These are phyloP conservation scores for Galerucella calmariensis DNA, from an alignment of 2,888 invertebrate genomes.

Conservation along the genomic window DNA sequence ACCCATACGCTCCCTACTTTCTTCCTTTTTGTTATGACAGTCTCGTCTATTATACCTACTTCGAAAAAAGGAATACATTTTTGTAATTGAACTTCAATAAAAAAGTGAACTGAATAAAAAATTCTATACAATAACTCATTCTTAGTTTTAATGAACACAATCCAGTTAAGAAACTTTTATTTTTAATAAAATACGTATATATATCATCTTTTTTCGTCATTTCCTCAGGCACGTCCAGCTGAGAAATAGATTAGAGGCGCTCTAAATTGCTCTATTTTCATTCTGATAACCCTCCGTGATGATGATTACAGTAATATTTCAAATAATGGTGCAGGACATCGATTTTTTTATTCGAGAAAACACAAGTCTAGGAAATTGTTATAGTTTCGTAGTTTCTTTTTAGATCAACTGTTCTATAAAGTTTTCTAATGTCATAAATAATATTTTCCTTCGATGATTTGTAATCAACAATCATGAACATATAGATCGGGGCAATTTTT, in stretches of 20 bases:
- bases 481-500: too few relatives aligned
- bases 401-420: not conserved
- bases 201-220: constrained; percentile 23
- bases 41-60: too few relatives aligned
- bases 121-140: constrained; percentile 5
- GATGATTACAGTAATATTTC: constrained; percentile 33
- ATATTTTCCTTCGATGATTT: not conserved
- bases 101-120: not conserved
- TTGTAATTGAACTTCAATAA: not conserved
- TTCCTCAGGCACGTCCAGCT: constrained; percentile 32
- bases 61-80: not conserved
- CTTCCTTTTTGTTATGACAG: too few relatives aligned
- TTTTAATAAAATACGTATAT: constrained; percentile 28
- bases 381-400: not conserved
- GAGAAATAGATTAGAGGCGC: constrained; percentile 30
- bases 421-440: not conserved
- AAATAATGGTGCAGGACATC: constrained; percentile 21
- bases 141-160: constrained; percentile 13
- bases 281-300: constrained; percentile 32
- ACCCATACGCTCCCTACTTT: too few relatives aligned
- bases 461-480: too few relatives aligned
- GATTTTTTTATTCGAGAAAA: constrained; percentile 1
- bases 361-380: not conserved
- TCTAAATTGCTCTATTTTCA: constrained; percentile 33
- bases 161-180: constrained; percentile 21